Evolutionary conservation across 2,888 invertebrate genomes (phyloP).

Genomic region (Epinotia bilunana): DNA sequence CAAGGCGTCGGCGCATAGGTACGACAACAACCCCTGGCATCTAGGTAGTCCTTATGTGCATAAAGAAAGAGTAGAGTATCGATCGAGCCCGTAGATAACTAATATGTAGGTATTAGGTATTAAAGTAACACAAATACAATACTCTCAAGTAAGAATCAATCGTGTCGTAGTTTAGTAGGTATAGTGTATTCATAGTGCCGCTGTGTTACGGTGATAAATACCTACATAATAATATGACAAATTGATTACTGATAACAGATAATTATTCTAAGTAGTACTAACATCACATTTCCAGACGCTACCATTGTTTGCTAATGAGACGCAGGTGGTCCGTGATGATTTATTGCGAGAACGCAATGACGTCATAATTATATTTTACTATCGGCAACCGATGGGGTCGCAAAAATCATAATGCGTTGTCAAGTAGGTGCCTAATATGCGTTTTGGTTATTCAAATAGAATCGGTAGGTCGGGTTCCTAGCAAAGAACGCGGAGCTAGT

Average conservation of each 20-base stretch:
- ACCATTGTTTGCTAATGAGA: slow-evolving; percentile 82
- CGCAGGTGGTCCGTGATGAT: slow-evolving; percentile 62
- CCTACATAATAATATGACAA: background rate
- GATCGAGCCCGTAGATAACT: background rate
- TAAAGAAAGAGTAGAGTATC: background rate
- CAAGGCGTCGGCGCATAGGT: slow-evolving; percentile 20
- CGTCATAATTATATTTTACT: slow-evolving; percentile 11
- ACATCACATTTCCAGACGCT: slow-evolving; percentile 44
- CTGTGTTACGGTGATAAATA: background rate
- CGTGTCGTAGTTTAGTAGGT: background rate
- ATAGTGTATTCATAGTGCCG: background rate
- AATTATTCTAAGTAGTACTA: background rate
- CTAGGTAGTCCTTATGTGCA: background rate
- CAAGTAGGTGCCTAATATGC: background rate
- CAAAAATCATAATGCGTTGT: background rate
- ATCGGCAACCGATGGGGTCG: background rate
- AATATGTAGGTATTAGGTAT: background rate
- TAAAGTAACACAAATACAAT: background rate
- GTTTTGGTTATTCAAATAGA: background rate
- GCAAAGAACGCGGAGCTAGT: background rate
- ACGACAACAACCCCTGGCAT: slow-evolving; percentile 1
- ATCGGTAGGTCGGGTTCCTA: background rate
- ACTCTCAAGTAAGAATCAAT: background rate
- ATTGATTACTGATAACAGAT: slow-evolving; percentile 12
- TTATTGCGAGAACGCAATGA: slow-evolving; percentile 50